Conservation (phyloP, 2,797 vertebrate genomes). For the Geotria australis region DNA sequence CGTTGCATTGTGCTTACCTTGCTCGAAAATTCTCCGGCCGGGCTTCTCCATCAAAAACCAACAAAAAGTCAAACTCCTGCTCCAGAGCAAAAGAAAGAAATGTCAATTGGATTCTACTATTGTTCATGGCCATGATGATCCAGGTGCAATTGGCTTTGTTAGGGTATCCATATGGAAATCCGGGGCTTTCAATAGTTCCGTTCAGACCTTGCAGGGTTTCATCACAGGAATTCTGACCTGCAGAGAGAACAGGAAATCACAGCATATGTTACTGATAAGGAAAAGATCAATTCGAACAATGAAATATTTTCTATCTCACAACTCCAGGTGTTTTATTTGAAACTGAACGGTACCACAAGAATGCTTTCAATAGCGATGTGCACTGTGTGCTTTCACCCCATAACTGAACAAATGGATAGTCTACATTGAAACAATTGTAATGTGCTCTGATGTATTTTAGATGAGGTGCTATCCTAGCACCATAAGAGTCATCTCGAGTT, state of each 20-base stretch:
- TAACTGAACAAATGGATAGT: too few relatives aligned
- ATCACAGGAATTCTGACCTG: constrained; percentile 20
- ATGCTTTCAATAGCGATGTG: background rate
- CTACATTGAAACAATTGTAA: too few relatives aligned
- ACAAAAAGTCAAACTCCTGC: constrained; percentile 97
- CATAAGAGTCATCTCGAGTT: too few relatives aligned
- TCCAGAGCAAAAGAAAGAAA: constrained; percentile 96
- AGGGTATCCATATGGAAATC: constrained; percentile 96
- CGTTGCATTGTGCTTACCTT: constrained; percentile 20
- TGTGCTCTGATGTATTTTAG: too few relatives aligned
- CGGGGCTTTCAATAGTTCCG: constrained; percentile 90
- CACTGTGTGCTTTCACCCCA: background rate
- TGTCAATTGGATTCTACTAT: constrained; percentile 85
- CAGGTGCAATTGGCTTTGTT: constrained; percentile 97
- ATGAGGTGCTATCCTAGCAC: too few relatives aligned
- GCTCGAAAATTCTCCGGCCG: constrained; percentile 93
- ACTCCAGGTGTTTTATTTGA: background rate
- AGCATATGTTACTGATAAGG: background rate
- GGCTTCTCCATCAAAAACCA: constrained; percentile 82
- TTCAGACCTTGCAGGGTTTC: constrained; percentile 90
- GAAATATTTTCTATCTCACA: background rate
- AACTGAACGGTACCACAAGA: background rate
- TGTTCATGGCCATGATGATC: constrained; percentile 89
- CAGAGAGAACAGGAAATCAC: background rate
- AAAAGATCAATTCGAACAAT: too few relatives aligned